Conservation (phyloP, 2,888 invertebrate genomes). For the Cantharis rustica region DNA sequence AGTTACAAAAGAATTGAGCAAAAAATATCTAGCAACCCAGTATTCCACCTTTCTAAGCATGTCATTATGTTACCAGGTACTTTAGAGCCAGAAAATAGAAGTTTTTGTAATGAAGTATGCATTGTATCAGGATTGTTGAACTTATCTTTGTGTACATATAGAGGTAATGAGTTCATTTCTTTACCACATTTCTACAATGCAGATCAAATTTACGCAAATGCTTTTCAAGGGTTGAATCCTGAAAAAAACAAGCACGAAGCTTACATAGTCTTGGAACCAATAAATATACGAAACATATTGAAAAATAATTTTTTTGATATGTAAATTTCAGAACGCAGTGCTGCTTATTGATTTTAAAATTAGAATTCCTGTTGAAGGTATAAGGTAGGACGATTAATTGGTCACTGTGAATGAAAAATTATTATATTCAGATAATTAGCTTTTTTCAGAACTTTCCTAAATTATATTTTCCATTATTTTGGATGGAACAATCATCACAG, state of each 20-base stretch:
- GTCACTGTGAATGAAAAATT: not conserved
- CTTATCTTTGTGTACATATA: constrained; percentile 72
- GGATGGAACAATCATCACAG: constrained; percentile 73
- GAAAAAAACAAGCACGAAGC: constrained; percentile 70
- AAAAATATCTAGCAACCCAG: not conserved
- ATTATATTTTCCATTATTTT: constrained; percentile 74
- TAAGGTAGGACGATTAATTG: constrained; percentile 59
- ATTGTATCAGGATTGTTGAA: constrained; percentile 72
- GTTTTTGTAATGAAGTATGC: constrained; percentile 74
- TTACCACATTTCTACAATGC: constrained; percentile 80
- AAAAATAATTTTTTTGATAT: not conserved
- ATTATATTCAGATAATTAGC: constrained; percentile 59
- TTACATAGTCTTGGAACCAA: constrained; percentile 73
- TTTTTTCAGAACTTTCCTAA: constrained; percentile 67
- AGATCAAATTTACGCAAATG: constrained; percentile 66
- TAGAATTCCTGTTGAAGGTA: constrained; percentile 66
- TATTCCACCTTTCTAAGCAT: not conserved
- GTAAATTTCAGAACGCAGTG: constrained; percentile 64
- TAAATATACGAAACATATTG: constrained; percentile 49
- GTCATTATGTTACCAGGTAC: constrained; percentile 57
- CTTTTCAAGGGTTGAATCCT: constrained; percentile 69
- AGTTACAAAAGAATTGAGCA: not conserved
- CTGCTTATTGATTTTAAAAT: constrained; percentile 78
- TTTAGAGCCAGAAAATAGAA: constrained; percentile 61
- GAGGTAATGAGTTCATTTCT: constrained; percentile 78